Percentiles rank a stretch among this genome's conserved stretches.
Conservation (phyloP, 1,140 invertebrate species). For the Planococcus citri region DNA sequence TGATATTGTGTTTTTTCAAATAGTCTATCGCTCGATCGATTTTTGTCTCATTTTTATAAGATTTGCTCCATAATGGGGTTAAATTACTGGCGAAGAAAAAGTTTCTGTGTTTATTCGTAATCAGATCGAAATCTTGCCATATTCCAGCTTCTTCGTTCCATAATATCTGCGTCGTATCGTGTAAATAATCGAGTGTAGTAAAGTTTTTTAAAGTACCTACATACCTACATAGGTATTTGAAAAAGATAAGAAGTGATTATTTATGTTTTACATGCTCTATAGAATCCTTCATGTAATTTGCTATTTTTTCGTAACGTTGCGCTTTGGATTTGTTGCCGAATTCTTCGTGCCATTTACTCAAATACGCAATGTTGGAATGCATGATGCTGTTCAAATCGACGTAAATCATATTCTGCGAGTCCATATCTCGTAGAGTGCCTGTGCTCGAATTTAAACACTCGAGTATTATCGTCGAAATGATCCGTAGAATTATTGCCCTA, state of each 20-base stretch:
- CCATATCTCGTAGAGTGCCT: conserved; percentile 42
- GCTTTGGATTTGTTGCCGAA: conserved; percentile 39
- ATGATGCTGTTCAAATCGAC: conserved; percentile 75
- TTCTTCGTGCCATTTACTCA: conserved; percentile 40
- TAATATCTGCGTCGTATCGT: conserved; percentile 37
- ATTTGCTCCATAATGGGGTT: conserved; percentile 47
- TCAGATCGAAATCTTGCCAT: conserved; percentile 34
- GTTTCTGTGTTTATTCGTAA: conserved; percentile 31
- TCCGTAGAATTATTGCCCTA: no score
- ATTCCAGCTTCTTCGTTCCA: conserved; percentile 54
- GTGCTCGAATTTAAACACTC: neutral
- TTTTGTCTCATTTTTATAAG: neutral
- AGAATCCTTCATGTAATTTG: conserved; percentile 37
- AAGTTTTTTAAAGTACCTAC: conserved; percentile 33
- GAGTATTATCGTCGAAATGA: no score
- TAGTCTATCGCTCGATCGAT: conserved; percentile 12
- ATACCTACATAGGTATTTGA: no score
- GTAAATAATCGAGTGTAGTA: neutral
- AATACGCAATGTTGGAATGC: conserved; percentile 44
- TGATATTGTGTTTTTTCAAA: conserved; percentile 19
- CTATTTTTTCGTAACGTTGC: conserved; percentile 36
- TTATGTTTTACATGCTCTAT: conserved; percentile 41
- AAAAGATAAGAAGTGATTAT: conserved; percentile 55
- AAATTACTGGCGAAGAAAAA: conserved; percentile 61
- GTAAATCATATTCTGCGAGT: conserved; percentile 56